Evolutionary conservation across 2,797 vertebrate genomes (phyloP), one percentile per base, ranked within the genome.

Genomic region (Hypotaenidia philippensis): DNA sequence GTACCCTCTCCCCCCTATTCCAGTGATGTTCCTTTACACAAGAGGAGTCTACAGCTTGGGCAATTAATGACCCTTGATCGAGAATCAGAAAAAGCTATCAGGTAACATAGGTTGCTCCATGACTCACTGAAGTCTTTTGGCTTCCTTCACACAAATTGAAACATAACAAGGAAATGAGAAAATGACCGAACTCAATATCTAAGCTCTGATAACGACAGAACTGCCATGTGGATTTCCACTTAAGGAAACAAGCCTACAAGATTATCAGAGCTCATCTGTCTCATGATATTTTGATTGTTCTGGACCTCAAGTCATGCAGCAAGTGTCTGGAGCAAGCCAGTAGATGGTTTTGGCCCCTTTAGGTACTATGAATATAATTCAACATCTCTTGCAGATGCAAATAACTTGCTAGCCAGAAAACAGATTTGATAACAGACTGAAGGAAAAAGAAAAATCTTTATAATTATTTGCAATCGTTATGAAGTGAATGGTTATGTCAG

Each of bases 381-480:
- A 91, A 34, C 10, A 18, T n/a, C 27, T 61, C 44, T 17, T 45
- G 21, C 36, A 83, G n/a, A 55, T 13, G 4, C 27, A 23, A 86
- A 53, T 3, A 4, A 31, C 18, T 32, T 70, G 9, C 27, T 27
- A 80, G 12, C 5, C 29, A 31, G 32, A 86, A 66, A 1, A 69
- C 2, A 80, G 13, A 32, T 40, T 29, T 44, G 21, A 20, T 36
- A 63, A 44, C 53, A 76, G 11, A 69, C 10, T 12, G 47, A 36
- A 55, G 64, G 9, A 63, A 26, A 76, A 79, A 56, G 6, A 56
- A 60, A 65, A 41, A 68, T 3, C 9, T 49, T 59, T 18, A 0
- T 12, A 72, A 77, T n/a, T 47, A 41, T 9, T 38, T 86, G 5
- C 11, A 36, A 38, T 0, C 0, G 49, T n/a, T 16, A 36, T 1